Conservation (phyloP, 2,888 invertebrate genomes). For the Campopleginae sp. region DNA sequence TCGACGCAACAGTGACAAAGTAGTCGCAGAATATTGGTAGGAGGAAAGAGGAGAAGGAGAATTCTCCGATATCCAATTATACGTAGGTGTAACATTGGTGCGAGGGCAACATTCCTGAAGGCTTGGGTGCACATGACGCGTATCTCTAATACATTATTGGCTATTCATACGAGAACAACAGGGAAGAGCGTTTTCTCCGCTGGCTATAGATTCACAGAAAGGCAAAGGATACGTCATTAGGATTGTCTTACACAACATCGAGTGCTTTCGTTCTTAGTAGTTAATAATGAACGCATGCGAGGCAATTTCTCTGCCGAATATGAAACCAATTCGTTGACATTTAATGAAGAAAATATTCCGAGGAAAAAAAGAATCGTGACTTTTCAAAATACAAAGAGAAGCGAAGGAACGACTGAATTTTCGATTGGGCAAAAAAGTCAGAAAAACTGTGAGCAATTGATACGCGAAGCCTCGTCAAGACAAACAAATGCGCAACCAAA, state of each 20-base stretch:
- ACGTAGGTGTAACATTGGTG: slow-evolving; percentile 23
- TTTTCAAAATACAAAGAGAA: too few relatives aligned
- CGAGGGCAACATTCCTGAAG: slow-evolving; percentile 25
- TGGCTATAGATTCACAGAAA: not conserved
- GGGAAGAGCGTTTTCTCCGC: too few relatives aligned
- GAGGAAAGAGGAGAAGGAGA: slow-evolving; percentile 11
- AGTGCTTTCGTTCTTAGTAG: not conserved
- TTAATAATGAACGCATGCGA: not conserved
- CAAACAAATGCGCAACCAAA: too few relatives aligned
- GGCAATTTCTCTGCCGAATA: not conserved
- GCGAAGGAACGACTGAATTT: too few relatives aligned
- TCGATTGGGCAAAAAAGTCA: too few relatives aligned
- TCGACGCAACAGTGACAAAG: slow-evolving; percentile 42
- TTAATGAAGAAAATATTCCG: too few relatives aligned
- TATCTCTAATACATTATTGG: not conserved
- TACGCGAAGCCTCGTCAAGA: too few relatives aligned
- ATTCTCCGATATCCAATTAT: slow-evolving; percentile 55
- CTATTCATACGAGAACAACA: slow-evolving; percentile 4
- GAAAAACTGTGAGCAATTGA: too few relatives aligned
- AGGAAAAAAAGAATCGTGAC: too few relatives aligned
- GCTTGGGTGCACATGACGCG: not conserved
- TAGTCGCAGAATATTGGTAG: slow-evolving; percentile 14
- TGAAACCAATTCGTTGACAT: not conserved
- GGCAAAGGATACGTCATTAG: not conserved
- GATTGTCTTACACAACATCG: not conserved